Base-by-base conservation (phyloP, 2,888 invertebrate genomes). In the Dryococelus australis region DNA sequence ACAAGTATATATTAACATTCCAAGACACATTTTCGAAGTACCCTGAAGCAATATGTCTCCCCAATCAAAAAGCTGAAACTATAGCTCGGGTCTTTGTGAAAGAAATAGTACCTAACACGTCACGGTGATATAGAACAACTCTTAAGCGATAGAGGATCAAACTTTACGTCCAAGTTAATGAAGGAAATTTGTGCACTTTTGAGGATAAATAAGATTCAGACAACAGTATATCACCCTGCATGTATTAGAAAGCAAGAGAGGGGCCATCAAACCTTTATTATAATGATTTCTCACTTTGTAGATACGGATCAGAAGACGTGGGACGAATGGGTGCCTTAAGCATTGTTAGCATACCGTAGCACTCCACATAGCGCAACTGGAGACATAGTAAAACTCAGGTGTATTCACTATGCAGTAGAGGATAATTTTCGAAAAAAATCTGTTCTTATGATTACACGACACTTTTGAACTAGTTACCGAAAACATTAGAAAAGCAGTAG, bases 11-110 rank as follows among this genome's bases (percentile, higher is more conserved):
- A 0, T 24, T 87, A 12, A 87, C 84, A 10, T 84, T 43, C 47
- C 65, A 85, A 78, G 47, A 53, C 35, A 78, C 28, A 4, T 87
- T 87, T 16, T 24, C 83, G 26, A 87, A 87, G 84, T 84, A 43
- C 6, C 28, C 53, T 13, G 53, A 51, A 20, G 84, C 86, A 0
- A 79, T 86, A 0, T 80, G 28, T n/a, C 9, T 86, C 13, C 84
- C 84, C 2, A 28, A 87, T 28, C 84, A 84, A 10, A 87, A n/a
- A 13, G 51, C 85, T 2, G 28, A 85, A 80, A 80, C n/a, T 2
- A 24, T 79, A 6, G 79, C 9, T n/a, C 6, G 12, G 47, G 47
- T 12, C 6, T 47, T 47, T 12, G 47, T 47, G 12, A 47, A 6
- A 47, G 47, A 47, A 79, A 79, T 5, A 26, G 10, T n/a, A 16